phyloP scores from a whole-genome alignment of 2,797 vertebrate genomes.

The Ispidina lecontei region DNA sequence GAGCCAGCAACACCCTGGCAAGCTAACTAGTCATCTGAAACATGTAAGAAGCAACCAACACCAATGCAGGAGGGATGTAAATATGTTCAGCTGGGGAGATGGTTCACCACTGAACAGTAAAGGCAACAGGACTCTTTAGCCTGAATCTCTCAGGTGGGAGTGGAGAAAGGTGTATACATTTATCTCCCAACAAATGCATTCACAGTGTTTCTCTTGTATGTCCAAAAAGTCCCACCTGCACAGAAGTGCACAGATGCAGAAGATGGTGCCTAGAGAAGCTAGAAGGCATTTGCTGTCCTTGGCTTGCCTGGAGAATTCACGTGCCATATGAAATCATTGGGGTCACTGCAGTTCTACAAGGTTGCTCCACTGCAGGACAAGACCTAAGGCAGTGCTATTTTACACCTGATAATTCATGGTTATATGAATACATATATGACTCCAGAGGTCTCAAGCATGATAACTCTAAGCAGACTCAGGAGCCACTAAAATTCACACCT shows the following conservation, averaged over 20 bases:
- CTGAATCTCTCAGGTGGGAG: not conserved
- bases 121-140: not conserved
- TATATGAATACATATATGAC: not conserved
- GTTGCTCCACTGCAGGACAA: not conserved
- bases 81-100: not conserved
- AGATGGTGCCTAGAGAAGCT: not conserved
- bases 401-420: not conserved
- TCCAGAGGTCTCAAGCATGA: not conserved
- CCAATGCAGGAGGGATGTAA: not conserved
- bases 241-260: not conserved
- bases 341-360: not conserved
- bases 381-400: not conserved
- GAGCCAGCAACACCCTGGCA: not conserved
- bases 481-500: not conserved
- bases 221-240: not conserved
- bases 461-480: not conserved
- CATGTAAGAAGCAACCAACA: not conserved
- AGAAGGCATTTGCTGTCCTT: not conserved
- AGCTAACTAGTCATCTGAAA: no score
- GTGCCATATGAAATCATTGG: accelerated
- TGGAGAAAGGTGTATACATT: accelerated
- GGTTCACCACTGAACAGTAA: not conserved
- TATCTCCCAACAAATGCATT: not conserved
- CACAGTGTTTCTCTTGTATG: accelerated
- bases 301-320: not conserved